Percentiles rank a stretch among this genome's conserved stretches.
These are phyloP conservation scores for Hermaeophaga mercurialis DNA, from an alignment of 2,888 invertebrate genomes.

Conservation along the genomic window DNA sequence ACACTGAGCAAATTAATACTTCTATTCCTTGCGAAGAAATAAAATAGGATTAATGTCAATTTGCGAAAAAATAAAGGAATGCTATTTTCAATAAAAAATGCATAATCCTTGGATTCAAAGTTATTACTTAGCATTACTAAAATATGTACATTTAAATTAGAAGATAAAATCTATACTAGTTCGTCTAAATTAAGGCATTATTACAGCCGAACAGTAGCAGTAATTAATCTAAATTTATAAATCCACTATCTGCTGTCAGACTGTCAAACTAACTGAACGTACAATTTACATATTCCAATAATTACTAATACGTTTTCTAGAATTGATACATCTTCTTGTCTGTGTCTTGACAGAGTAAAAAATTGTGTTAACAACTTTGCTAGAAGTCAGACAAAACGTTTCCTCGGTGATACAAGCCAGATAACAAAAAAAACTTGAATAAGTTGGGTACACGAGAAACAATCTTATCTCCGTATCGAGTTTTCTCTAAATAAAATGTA, in stretches of 20 bases:
- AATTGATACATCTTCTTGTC: conserved; percentile 17
- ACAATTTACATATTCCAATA: conserved; percentile 16
- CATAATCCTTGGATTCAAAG: too few relatives aligned
- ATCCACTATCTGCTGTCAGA: background rate
- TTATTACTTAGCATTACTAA: too few relatives aligned
- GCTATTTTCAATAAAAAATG: too few relatives aligned
- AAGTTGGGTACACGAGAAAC: conserved; percentile 7
- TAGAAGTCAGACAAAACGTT: conserved; percentile 25
- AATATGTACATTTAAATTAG: too few relatives aligned
- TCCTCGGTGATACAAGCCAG: conserved; percentile 16
- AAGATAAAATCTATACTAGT: too few relatives aligned
- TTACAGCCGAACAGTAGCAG: conserved; percentile 8
- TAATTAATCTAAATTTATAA: conserved; percentile 5
- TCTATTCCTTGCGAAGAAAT: too few relatives aligned
- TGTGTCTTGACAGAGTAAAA: conserved; percentile 19
- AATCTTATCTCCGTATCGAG: conserved; percentile 4
- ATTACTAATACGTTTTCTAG: conserved; percentile 3
- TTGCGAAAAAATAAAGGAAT: too few relatives aligned
- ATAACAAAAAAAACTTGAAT: conserved; percentile 19
- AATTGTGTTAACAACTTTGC: conserved; percentile 17
- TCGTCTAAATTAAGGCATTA: background rate
- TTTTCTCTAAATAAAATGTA: conserved; percentile 9
- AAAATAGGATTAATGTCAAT: too few relatives aligned
- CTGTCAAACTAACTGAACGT: conserved; percentile 8
- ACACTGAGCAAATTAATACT: too few relatives aligned